phyloP scores from a whole-genome alignment of 2,113 vertebrate genomes.

The Tonatia bakeri region DNA sequence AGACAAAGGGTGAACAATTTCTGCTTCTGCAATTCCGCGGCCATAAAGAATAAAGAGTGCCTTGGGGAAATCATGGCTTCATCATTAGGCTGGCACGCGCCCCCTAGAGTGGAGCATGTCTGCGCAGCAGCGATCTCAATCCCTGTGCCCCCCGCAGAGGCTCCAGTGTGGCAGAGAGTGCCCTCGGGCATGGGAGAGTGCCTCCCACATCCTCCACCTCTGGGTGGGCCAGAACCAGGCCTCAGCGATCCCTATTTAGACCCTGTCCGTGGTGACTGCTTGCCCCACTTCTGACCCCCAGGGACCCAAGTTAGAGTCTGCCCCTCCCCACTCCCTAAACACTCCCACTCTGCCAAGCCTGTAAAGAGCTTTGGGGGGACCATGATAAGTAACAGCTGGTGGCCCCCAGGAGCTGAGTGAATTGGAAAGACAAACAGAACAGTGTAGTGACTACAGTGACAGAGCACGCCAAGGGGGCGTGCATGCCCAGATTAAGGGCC shows the following conservation, averaged over 20 bases:
- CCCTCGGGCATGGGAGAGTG: background rate
- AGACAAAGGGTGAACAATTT: slow-evolving; percentile 35
- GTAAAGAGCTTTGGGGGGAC: background rate
- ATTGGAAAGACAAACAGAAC: background rate
- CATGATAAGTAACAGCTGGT: background rate
- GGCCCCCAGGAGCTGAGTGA: background rate
- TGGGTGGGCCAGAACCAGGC: background rate
- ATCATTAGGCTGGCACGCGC: background rate
- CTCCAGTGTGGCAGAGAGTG: background rate
- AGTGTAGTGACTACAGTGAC: background rate
- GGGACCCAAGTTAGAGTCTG: background rate
- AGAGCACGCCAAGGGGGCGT: background rate
- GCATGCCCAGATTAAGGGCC: background rate
- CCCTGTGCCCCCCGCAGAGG: background rate
- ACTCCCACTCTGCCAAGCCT: background rate
- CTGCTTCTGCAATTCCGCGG: slow-evolving; percentile 27
- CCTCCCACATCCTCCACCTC: background rate
- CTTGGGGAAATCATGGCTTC: background rate
- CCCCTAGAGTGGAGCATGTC: background rate
- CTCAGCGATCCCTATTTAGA: background rate
- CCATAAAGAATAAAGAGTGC: slow-evolving; percentile 37
- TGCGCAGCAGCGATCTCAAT: background rate
- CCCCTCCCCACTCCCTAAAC: background rate
- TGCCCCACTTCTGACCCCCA: background rate
- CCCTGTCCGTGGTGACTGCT: background rate